Base-by-base conservation (phyloP, 2,888 invertebrate genomes). In the Ormyrus thymus region DNA sequence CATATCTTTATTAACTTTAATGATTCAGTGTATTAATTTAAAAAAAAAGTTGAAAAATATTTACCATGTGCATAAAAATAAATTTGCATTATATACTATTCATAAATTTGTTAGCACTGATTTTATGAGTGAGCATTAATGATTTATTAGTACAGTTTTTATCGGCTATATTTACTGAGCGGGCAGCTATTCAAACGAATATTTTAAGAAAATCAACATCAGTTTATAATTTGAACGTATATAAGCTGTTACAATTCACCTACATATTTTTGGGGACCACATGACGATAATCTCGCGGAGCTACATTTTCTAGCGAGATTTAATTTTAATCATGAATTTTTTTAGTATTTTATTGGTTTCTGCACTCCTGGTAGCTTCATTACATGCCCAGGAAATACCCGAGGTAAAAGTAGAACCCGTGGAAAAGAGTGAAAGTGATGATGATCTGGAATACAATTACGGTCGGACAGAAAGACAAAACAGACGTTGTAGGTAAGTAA, bases 401-500 rank as follows among this genome's bases (percentile, higher is more conserved):
- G 9, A 13, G 6, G 6, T 29, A 6, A n/a, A n/a, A 6, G 45
- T 10, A 10, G 11, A 65, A 50, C 2, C 59, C 50, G 61, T 13
- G n/a, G 50, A n/a, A 9, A n/a, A 6, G 7, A 56, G 13, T 11
- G 9, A 46, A 29, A 29, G 5, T 11, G n/a, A 29, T 7, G 50
- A n/a, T 6, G 13, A 45, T 45, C 6, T n/a, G 29, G 29, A 29
- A 29, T 29, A 29, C 4, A 29, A 1, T 29, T 29, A 3, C 29
- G 29, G 29, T 29, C 29, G 29, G 3, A 29, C 29, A 2, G 7
- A 10, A 46, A 65, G 58, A 5, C 59, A 45, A 7, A 48, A 43
- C 43, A 46, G n/a, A n/a, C 75, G 46, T 6, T 75, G 75, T n/a
- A 15, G 10, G 75, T 75, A 50, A 68, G 68, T 75, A 53, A 4